Evolutionary conservation across 2,113 vertebrate species (phyloP).

Genomic region (Acanthisitta chloris): DNA sequence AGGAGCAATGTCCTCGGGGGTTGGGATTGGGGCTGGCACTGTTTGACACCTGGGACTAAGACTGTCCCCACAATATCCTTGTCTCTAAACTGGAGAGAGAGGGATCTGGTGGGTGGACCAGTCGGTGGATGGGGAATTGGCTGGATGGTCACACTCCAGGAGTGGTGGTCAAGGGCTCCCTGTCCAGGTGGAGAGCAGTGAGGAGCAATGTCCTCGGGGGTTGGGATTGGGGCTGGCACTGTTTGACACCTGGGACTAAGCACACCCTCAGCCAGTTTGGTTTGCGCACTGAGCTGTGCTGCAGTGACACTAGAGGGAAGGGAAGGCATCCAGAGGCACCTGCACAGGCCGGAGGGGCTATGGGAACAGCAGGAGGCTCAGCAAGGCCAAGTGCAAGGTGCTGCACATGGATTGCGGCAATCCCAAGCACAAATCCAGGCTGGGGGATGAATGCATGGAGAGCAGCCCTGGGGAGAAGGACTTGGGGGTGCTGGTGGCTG

Average conservation of each 20-base stretch:
- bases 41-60: too few relatives aligned
- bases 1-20: not conserved
- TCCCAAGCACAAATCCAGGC: not conserved
- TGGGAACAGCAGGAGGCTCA: not conserved
- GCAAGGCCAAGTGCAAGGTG: not conserved
- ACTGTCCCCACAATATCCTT: too few relatives aligned
- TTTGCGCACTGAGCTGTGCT: not conserved
- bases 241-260: too few relatives aligned
- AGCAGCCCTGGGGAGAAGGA: not conserved
- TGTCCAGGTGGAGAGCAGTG: not conserved
- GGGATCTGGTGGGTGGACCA: not conserved
- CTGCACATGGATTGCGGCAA: not conserved
- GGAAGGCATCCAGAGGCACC: not conserved
- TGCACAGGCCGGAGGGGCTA: not conserved
- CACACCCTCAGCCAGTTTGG: not conserved
- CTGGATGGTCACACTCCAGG: not conserved
- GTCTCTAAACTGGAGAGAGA: too few relatives aligned
- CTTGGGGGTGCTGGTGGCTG: not conserved
- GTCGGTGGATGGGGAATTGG: rapidly evolving
- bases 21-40: too few relatives aligned
- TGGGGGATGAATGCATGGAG: not conserved
- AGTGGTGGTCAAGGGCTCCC: not conserved
- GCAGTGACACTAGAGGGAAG: not conserved
- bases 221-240: too few relatives aligned
- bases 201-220: not conserved